Percentiles rank a stretch among this genome's conserved stretches.
These are phyloP conservation scores for Chiloscyllium plagiosum DNA, from an alignment of 2,113 vertebrate genomes.

Conservation along the genomic window DNA sequence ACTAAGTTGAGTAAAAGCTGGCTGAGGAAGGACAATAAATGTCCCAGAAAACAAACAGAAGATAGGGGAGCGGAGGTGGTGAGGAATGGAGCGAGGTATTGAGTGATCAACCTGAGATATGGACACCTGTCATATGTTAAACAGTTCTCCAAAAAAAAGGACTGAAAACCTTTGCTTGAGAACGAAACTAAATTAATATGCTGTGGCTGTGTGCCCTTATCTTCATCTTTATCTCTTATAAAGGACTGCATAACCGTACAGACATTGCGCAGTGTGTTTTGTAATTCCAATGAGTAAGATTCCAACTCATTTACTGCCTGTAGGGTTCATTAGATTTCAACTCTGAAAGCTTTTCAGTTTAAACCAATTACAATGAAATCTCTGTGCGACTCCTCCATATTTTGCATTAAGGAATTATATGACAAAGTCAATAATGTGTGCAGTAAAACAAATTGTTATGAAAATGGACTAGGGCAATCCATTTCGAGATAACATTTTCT, in stretches of 20 bases:
- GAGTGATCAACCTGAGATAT: background rate
- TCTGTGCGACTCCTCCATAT: background rate
- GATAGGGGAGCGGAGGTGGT: background rate
- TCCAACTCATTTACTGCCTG: background rate
- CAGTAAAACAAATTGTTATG: slow-evolving; percentile 24
- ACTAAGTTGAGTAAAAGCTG: background rate
- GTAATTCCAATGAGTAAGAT: background rate
- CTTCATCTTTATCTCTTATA: background rate
- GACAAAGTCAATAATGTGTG: slow-evolving; percentile 34
- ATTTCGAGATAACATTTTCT: background rate
- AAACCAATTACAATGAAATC: slow-evolving; percentile 12
- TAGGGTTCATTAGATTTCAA: slow-evolving; percentile 4
- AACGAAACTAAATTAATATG: background rate
- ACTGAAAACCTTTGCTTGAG: background rate
- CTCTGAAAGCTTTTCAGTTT: slow-evolving; percentile 19
- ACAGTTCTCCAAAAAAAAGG: background rate
- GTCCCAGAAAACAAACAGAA: background rate
- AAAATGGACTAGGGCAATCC: slow-evolving; percentile 15
- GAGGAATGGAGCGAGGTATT: background rate
- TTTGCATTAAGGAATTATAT: slow-evolving; percentile 39
- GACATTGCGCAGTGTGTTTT: background rate
- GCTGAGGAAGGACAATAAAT: background rate
- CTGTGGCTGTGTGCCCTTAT: background rate
- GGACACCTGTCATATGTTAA: background rate
- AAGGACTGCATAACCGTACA: background rate